These are phyloP conservation scores for Patella ulyssiponensis DNA, from an alignment of 2,888 invertebrate species.

Conservation along the genomic window DNA sequence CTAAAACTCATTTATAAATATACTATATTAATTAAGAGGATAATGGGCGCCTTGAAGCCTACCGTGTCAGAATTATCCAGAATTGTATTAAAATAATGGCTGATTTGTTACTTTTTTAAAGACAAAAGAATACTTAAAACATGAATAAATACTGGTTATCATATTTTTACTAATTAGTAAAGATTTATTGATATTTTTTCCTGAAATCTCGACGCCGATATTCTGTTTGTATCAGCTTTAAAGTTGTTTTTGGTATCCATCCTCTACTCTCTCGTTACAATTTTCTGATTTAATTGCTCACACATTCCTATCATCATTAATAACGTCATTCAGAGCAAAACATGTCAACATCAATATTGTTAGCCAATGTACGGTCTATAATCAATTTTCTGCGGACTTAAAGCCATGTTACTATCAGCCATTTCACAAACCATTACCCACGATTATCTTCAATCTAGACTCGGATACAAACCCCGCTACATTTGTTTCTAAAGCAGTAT, in stretches of 20 bases:
- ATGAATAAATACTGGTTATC: too few species aligned
- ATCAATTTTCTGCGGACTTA: constrained; percentile 3
- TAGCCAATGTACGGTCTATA: constrained; percentile 3
- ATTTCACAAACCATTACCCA: constrained; percentile 11
- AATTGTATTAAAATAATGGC: too few species aligned
- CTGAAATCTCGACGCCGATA: background rate
- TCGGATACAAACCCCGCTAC: background rate
- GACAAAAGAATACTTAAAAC: too few species aligned
- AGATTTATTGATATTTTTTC: too few species aligned
- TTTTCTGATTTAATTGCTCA: constrained; percentile 6
- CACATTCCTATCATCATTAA: constrained; percentile 7
- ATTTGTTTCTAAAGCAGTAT: background rate
- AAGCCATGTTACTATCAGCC: background rate
- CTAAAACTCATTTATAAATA: too few species aligned
- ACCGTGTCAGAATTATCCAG: too few species aligned
- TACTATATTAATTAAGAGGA: too few species aligned
- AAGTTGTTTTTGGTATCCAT: background rate
- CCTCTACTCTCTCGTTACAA: background rate
- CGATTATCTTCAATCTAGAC: constrained; percentile 7
- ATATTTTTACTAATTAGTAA: too few species aligned
- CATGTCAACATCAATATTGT: constrained; percentile 9
- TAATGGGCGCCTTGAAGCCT: too few species aligned
- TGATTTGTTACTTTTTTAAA: too few species aligned
- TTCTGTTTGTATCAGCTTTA: background rate
- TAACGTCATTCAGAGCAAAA: background rate